Percentiles rank a stretch among this genome's conserved stretches.
phyloP scores from a whole-genome alignment of 2,113 vertebrate species.

The Chamaetylas fuelleborni region DNA sequence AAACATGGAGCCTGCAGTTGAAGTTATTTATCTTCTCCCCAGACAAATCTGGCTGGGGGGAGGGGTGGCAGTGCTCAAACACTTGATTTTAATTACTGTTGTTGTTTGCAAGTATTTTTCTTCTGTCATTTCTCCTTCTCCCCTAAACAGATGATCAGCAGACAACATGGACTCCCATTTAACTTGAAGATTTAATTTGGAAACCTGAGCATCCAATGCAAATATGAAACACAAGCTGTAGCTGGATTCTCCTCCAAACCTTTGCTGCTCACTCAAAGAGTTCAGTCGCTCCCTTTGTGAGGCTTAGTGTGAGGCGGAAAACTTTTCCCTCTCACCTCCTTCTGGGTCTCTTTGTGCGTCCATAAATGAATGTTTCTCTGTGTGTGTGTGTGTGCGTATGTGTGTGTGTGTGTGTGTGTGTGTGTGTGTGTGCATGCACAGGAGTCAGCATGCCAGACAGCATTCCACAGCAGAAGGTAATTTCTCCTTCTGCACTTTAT shows the following conservation, averaged over 20 bases:
- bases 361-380: neutral
- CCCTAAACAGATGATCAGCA: constrained; percentile 29
- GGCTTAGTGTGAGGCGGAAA: neutral
- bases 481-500: neutral
- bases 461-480: constrained; percentile 36
- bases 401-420: neutral
- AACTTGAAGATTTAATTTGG: constrained; percentile 20
- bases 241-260: neutral
- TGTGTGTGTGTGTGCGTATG: neutral
- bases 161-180: constrained; percentile 12
- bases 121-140: constrained; percentile 17
- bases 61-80: constrained; percentile 38
- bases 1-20: constrained; percentile 53
- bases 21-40: constrained; percentile 61
- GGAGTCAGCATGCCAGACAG: constrained; percentile 8
- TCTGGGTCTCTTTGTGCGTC: constrained; percentile 20
- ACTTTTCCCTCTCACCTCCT: neutral
- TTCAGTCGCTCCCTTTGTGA: neutral
- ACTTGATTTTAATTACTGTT: constrained; percentile 66
- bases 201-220: neutral
- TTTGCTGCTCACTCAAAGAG: neutral
- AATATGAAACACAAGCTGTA: constrained; percentile 14
- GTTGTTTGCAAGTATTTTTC: constrained; percentile 31
- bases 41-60: constrained; percentile 33
- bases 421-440: neutral